Percentiles rank a stretch among this genome's conserved stretches.
Conservation (phyloP, 2,113 vertebrate species). For the Corythaeola cristata region DNA sequence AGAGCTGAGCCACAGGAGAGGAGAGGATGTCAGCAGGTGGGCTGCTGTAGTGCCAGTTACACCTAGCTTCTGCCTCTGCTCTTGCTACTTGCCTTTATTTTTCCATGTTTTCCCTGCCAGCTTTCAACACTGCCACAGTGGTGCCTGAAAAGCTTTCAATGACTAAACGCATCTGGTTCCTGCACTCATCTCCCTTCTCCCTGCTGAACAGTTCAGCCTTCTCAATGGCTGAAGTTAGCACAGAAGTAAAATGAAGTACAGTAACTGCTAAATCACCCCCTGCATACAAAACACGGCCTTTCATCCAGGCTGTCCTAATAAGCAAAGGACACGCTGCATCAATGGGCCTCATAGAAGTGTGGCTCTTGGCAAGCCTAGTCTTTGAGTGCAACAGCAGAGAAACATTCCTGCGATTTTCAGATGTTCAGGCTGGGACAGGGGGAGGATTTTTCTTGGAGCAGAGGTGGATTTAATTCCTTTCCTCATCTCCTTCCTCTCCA, state of each 20-base stretch:
- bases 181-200: neutral
- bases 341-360: fast-evolving
- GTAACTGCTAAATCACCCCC: neutral
- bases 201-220: neutral
- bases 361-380: neutral
- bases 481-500: neutral
- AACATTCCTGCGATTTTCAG: neutral
- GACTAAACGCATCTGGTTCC: neutral
- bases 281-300: neutral
- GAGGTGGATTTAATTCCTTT: neutral
- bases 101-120: neutral
- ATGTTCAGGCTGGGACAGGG: neutral
- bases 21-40: fast-evolving
- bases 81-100: neutral
- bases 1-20: neutral
- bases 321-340: neutral
- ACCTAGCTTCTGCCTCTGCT: neutral
- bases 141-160: neutral
- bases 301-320: neutral
- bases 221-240: neutral
- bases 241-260: neutral
- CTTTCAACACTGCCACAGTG: neutral
- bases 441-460: neutral
- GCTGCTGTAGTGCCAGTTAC: neutral
- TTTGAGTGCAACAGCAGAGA: neutral